These are phyloP conservation scores for Zosterops pallidus DNA, from an alignment of 2,113 vertebrate genomes.

Conservation along the genomic window DNA sequence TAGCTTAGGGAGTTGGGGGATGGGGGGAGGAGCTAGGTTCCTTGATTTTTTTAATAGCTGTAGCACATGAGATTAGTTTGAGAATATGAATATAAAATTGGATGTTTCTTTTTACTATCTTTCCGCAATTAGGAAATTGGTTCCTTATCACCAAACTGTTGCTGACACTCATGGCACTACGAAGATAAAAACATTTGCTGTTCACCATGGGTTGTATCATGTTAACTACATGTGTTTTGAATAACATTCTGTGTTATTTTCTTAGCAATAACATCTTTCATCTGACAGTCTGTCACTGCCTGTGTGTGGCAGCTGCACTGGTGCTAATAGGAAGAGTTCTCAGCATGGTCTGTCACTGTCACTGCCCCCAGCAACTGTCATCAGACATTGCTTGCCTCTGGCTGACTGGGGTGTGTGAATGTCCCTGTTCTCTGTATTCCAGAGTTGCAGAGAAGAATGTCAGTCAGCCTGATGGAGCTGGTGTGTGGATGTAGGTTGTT, in stretches of 20 bases:
- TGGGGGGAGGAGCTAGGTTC: not conserved
- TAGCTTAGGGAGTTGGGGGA: accelerated
- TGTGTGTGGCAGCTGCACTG: not conserved
- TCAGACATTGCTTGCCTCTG: not conserved
- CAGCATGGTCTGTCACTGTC: not conserved
- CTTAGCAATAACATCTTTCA: not conserved
- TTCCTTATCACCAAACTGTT: not conserved
- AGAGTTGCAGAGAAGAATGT: not conserved
- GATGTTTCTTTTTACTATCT: not conserved
- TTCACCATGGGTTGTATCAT: accelerated
- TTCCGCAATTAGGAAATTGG: not conserved
- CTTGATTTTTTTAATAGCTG: not conserved
- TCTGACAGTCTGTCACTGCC: not conserved
- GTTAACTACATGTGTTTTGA: not conserved
- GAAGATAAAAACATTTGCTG: not conserved
- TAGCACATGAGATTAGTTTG: not conserved
- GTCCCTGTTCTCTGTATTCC: not conserved
- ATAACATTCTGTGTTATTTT: not conserved
- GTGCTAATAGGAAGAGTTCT: not conserved
- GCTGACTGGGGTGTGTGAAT: not conserved
- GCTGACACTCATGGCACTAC: accelerated
- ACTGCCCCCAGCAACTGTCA: not conserved
- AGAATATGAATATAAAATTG: not conserved
- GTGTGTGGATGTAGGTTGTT: not conserved
- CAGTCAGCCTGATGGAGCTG: not conserved